Evolutionary conservation across 2,888 invertebrate species (phyloP), one percentile per base, ranked within the genome.

Genomic region (Escarpia spicata): DNA sequence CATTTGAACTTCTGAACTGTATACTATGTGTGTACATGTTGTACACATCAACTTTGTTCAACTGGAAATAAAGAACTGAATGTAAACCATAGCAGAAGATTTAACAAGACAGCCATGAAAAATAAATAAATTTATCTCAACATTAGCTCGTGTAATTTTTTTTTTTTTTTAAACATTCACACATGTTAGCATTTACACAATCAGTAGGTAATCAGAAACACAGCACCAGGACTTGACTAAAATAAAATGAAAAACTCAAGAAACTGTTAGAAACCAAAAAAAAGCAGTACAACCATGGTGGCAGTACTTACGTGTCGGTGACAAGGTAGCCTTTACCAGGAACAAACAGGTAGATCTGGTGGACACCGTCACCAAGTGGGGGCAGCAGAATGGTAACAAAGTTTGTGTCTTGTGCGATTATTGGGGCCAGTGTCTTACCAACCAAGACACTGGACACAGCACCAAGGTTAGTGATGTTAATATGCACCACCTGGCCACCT

Each of bases 391-490:
- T 75, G 75, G 75, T 75, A 26, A 75, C 75, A 75, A 75, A 75
- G 75, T 75, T 75, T 15, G 75, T 75, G 75, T 75, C 75, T n/a
- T 75, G 75, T 75, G 75, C 19, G 75, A 75, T 26, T 15, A 75
- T 75, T 75, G 75, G 75, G 19, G 75, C 75, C 19, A 26, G 6
- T n/a, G 75, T 75, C 2, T 75, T 75, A 75, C 75, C 75, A 75
- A 75, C 75, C 75, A 75, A 75, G 75, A 75, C 75, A 75, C 26
- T 75, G 75, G 75, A 75, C 26, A 75, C 75, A 75, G n/a, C 19
- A 26, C 75, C 75, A 75, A 75, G n/a, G 75, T 75, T 75, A 75
- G 75, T 75, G 75, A 75, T 75, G 75, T 75, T 26, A 75, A 75
- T 75, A 26, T 26, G 75, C 75, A 75, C 75, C 75, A 75, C 75